Percentiles rank a stretch among this genome's conserved stretches.
Conservation (phyloP, 2,113 vertebrate species). For the Eptesicus fuscus region DNA sequence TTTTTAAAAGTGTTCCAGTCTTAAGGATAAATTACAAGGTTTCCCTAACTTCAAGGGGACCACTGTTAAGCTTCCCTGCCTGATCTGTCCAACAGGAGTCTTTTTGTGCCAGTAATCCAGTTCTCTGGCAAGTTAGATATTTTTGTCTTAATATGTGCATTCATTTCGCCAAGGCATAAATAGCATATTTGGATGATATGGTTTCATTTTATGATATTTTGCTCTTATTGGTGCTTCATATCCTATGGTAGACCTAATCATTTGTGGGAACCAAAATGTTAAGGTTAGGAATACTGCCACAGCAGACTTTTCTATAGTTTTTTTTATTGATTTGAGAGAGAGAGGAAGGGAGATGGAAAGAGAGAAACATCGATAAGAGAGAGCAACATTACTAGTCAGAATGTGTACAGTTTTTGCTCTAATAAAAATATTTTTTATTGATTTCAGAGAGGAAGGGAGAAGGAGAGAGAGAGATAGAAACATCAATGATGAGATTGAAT, state of each 20-base stretch:
- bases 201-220: slow-evolving; percentile 35
- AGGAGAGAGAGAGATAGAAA: too few species aligned
- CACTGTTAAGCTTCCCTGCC: not conserved
- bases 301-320: not conserved
- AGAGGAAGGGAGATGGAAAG: too few species aligned
- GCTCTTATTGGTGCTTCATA: slow-evolving; percentile 21
- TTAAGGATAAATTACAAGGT: not conserved
- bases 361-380: too few species aligned
- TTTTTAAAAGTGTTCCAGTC: not conserved
- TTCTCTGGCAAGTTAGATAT: not conserved
- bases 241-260: not conserved
- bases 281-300: not conserved
- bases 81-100: not conserved
- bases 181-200: slow-evolving; percentile 22
- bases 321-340: too few species aligned
- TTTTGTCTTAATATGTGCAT: not conserved
- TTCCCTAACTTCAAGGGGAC: not conserved
- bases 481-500: too few species aligned
- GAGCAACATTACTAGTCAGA: too few species aligned
- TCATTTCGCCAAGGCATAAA: slow-evolving; percentile 14
- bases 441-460: too few species aligned
- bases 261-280: slow-evolving; percentile 28
- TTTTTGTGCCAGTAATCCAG: not conserved
- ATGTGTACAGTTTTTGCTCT: too few species aligned
- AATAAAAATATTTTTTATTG: too few species aligned